These are phyloP conservation scores for Apogon hyalosoma DNA, from an alignment of 2,797 vertebrate species.

Conservation along the genomic window DNA sequence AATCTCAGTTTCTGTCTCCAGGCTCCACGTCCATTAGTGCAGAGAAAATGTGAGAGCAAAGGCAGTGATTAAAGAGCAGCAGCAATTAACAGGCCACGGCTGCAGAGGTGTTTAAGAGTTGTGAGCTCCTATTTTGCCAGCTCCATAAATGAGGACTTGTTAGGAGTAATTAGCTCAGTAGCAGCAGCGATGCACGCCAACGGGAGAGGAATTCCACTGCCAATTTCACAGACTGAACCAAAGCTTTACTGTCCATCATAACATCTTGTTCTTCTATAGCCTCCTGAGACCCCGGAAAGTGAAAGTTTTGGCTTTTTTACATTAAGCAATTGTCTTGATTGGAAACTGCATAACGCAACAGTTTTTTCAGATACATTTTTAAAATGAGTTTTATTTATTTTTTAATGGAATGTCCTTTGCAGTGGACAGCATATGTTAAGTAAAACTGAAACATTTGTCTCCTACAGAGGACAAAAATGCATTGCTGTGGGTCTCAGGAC, in stretches of 20 bases:
- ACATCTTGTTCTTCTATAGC: not conserved
- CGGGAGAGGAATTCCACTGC: not conserved
- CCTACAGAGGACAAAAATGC: too few species aligned
- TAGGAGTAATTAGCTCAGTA: slow-evolving; percentile 78
- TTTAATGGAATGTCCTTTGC: too few species aligned
- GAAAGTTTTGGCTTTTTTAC: too few species aligned
- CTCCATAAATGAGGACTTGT: slow-evolving; percentile 79
- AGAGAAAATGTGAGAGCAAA: slow-evolving; percentile 50
- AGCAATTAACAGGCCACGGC: slow-evolving; percentile 70
- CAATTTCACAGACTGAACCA: not conserved
- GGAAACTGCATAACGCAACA: too few species aligned
- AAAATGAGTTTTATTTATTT: too few species aligned
- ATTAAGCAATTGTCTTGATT: too few species aligned
- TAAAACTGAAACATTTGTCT: too few species aligned
- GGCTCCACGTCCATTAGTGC: slow-evolving; percentile 57
- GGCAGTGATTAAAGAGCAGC: slow-evolving; percentile 72
- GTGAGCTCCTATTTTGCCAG: slow-evolving; percentile 67
- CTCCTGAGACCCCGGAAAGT: too few species aligned
- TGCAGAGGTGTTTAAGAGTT: slow-evolving; percentile 78
- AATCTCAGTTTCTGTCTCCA: slow-evolving; percentile 44
- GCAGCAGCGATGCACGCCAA: slow-evolving; percentile 58
- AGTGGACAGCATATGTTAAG: too few species aligned
- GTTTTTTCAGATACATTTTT: too few species aligned
- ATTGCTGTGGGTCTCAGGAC: too few species aligned
- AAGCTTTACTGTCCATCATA: not conserved